Percentiles rank a stretch among this genome's conserved stretches.
phyloP scores from a whole-genome alignment of 2,888 invertebrate genomes.

The Philhelius pedissequus region DNA sequence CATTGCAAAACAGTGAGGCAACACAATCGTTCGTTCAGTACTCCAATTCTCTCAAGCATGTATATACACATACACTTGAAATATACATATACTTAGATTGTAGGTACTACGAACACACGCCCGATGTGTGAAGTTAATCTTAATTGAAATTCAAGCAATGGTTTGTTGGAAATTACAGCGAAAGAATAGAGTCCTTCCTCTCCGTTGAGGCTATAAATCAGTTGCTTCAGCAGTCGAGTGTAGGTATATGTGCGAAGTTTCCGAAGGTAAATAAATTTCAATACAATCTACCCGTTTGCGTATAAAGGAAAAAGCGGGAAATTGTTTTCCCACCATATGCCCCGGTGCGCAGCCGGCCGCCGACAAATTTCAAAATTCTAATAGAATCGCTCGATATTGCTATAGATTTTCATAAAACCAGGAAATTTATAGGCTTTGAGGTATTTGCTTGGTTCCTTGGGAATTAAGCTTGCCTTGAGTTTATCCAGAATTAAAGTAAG shows the following conservation, averaged over 20 bases:
- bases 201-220: conserved; percentile 51
- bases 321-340: conserved; percentile 11
- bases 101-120: too few relatives aligned
- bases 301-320: neutral
- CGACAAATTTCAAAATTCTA: conserved; percentile 60
- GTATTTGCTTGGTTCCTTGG: neutral
- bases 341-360: neutral
- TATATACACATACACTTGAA: neutral
- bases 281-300: neutral
- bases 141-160: conserved; percentile 65
- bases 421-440: neutral
- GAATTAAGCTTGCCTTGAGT: neutral
- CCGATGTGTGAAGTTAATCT: conserved; percentile 50
- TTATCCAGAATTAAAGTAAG: neutral
- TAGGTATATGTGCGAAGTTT: conserved; percentile 4
- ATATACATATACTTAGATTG: neutral
- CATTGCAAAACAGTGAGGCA: neutral
- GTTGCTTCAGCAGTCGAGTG: neutral
- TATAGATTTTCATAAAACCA: conserved; percentile 23
- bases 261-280: conserved; percentile 15
- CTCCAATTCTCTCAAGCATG: neutral
- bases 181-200: conserved; percentile 46
- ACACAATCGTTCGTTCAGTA: neutral
- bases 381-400: conserved; percentile 49
- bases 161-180: conserved; percentile 47